Evolutionary conservation across 2,797 vertebrate genomes (phyloP).

Genomic region (Fistularia commersonii): DNA sequence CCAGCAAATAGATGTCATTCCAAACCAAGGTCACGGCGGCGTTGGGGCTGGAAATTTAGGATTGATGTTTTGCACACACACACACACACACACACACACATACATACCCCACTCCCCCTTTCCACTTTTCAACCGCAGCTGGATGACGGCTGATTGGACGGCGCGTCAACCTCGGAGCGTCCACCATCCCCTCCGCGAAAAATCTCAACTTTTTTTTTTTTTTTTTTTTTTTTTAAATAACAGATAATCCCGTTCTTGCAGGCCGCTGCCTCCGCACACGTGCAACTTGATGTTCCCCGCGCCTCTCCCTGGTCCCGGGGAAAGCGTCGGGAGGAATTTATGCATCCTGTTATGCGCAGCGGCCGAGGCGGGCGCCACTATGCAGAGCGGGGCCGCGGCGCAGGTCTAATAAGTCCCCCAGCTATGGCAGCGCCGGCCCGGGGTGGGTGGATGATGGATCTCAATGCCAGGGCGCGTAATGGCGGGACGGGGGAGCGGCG

Average conservation of each 20-base stretch:
- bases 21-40: conserved; percentile 78
- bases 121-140: conserved; percentile 61
- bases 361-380: conserved; percentile 10
- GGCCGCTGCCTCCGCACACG: too few relatives aligned
- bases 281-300: too few relatives aligned
- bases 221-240: too few relatives aligned
- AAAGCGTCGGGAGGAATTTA: too few relatives aligned
- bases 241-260: too few relatives aligned
- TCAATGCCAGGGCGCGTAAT: conserved; percentile 82
- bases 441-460: conserved; percentile 83
- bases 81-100: too few relatives aligned
- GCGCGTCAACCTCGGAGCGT: conserved; percentile 8
- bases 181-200: conserved; percentile 1
- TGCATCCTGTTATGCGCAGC: too few relatives aligned
- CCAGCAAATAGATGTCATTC: conserved; percentile 82
- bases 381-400: conserved; percentile 54
- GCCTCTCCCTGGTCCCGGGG: too few relatives aligned
- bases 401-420: conserved; percentile 69
- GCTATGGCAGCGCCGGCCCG: conserved; percentile 64
- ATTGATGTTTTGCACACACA: conserved; percentile 78
- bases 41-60: conserved; percentile 74
- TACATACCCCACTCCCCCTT: conserved; percentile 40
- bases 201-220: too few relatives aligned
- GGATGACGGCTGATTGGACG: conserved; percentile 52
- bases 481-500: conserved; percentile 84